These are phyloP conservation scores for Nesogale talazaci DNA, from an alignment of 2,113 vertebrate species.

Conservation along the genomic window DNA sequence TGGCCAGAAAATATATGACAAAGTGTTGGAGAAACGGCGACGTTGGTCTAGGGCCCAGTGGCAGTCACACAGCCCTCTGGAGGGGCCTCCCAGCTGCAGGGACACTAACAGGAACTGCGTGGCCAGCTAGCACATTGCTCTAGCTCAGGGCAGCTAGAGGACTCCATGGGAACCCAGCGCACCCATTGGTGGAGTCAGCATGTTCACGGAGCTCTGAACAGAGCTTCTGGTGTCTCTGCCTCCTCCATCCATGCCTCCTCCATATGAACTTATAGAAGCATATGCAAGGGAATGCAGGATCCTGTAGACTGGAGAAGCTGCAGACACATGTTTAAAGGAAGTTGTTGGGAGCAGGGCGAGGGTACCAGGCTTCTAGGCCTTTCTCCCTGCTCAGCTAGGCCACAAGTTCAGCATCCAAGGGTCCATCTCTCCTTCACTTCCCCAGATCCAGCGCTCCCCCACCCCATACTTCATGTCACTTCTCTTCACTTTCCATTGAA, in stretches of 20 bases:
- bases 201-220: neutral
- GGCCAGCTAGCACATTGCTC: neutral
- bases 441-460: too few species aligned
- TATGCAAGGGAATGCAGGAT: too few species aligned
- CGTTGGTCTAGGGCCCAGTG: neutral
- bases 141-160: neutral
- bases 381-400: neutral
- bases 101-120: neutral
- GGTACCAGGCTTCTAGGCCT: too few species aligned
- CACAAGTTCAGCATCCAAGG: neutral
- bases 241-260: neutral
- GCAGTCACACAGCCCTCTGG: neutral
- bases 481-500: neutral
- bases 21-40: accelerated
- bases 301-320: neutral
- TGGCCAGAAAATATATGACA: slow-evolving; percentile 12
- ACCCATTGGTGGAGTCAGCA: neutral
- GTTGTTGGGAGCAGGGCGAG: neutral
- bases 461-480: neutral
- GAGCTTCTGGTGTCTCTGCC: neutral
- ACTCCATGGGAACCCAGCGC: neutral
- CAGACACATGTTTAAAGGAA: neutral
- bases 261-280: neutral
- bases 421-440: neutral
- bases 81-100: neutral